A percentile compares a stretch with the other conserved stretches of the same genome.
Evolutionary conservation across 1,140 invertebrate species (phyloP).

Genomic region (Plectrocnemia conspersa): DNA sequence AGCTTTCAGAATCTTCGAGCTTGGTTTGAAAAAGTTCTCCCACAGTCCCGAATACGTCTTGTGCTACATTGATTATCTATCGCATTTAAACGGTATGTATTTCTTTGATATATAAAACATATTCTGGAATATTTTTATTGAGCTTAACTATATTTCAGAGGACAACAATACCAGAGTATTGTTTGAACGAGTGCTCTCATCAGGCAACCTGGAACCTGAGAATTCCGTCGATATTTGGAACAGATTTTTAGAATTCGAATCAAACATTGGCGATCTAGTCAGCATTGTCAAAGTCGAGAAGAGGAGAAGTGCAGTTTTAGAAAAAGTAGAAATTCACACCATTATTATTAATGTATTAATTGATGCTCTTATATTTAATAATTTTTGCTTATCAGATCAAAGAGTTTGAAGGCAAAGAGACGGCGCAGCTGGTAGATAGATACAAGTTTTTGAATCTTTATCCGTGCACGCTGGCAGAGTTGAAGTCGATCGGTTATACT

Average conservation of each 20-base stretch:
- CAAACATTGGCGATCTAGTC: slow-evolving; percentile 95
- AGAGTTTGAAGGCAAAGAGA: slow-evolving; percentile 96
- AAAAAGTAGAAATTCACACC: slow-evolving; percentile 65
- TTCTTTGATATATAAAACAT: not conserved
- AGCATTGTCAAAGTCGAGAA: slow-evolving; percentile 98
- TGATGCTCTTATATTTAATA: slow-evolving; percentile 1
- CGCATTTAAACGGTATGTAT: slow-evolving; percentile 88
- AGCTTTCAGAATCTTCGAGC: slow-evolving; percentile 96
- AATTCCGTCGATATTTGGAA: slow-evolving; percentile 99
- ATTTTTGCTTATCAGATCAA: slow-evolving; percentile 63
- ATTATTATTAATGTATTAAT: not conserved
- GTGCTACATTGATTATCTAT: slow-evolving; percentile 95
- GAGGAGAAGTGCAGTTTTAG: slow-evolving; percentile 80
- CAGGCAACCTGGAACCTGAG: slow-evolving; percentile 85
- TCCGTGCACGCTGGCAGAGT: slow-evolving; percentile 83
- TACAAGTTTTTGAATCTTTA: slow-evolving; percentile 94
- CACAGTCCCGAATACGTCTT: slow-evolving; percentile 92
- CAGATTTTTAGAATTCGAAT: slow-evolving; percentile 96
- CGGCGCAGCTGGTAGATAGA: slow-evolving; percentile 88
- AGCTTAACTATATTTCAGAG: slow-evolving; percentile 62
- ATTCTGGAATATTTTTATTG: not conserved
- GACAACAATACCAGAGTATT: slow-evolving; percentile 98
- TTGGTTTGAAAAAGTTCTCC: slow-evolving; percentile 95
- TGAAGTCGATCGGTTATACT: slow-evolving; percentile 83
- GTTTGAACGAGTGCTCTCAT: slow-evolving; percentile 94